phyloP scores from a whole-genome alignment of 1,140 invertebrate species.

The Leptinotarsa defecta region DNA sequence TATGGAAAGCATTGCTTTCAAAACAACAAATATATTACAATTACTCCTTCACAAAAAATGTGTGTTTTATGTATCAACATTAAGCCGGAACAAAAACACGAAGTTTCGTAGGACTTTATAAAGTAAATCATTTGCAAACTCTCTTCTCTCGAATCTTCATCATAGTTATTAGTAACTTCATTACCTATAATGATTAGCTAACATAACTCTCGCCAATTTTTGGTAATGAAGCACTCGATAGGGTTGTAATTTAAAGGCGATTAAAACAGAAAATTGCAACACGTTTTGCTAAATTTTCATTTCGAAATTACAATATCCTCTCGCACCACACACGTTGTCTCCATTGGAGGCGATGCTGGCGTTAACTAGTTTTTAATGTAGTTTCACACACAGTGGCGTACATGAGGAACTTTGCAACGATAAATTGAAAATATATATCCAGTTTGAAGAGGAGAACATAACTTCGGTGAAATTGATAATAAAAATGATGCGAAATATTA shows the following conservation, averaged over 20 bases:
- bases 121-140: no score
- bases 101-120: no score
- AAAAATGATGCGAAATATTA: no score
- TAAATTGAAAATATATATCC: no score
- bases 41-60: no score
- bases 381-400: slow-evolving; percentile 9
- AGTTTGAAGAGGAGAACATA: no score
- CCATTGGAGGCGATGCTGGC: slow-evolving; percentile 11
- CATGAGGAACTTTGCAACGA: neutral
- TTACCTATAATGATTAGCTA: neutral
- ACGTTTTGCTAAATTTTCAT: slow-evolving; percentile 26
- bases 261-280: slow-evolving; percentile 27
- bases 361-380: slow-evolving; percentile 28
- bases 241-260: slow-evolving; percentile 25
- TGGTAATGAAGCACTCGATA: slow-evolving; percentile 21
- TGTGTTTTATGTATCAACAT: no score
- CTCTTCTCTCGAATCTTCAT: neutral
- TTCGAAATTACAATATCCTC: slow-evolving; percentile 21
- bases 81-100: no score
- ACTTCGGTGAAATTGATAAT: no score
- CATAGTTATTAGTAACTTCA: slow-evolving; percentile 4
- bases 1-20: no score
- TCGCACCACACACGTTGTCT: slow-evolving; percentile 25
- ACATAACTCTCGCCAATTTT: slow-evolving; percentile 14
- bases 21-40: no score